Evolutionary conservation across 2,888 invertebrate genomes (phyloP), one percentile per base, ranked within the genome.

Genomic region (Conistra vaccinii): DNA sequence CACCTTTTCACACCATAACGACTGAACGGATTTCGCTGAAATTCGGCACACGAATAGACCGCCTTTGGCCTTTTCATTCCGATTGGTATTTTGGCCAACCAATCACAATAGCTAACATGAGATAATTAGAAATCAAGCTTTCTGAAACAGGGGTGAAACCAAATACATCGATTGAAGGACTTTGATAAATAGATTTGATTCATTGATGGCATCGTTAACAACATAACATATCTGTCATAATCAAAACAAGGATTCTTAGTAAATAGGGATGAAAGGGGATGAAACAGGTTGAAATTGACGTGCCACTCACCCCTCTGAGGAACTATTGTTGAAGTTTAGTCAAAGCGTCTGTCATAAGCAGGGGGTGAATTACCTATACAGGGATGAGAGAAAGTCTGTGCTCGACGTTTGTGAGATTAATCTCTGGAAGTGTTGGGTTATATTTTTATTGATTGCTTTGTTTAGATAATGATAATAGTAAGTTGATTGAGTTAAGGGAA

Each of bases 301-400:
- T 78, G 83, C 82, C 83, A 82, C 83, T 83, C 83, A 83, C 81
- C 86, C 88, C 88, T 74, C 85, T 73, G 68, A 82, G 74, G 69
- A 84, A 86, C 86, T 82, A 88, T 90, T 90, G 89, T 89, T 84
- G 71, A 75, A 85, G 81, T 87, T 84, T 66, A 85, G 76, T 84
- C 87, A 85, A 87, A 85, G 83, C 73, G 81, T 83, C 89, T 87
- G 89, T 77, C 79, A 77, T 65, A 67, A 81, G 75, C 89, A 85
- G 80, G 66, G 73, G 68, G 61, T 77, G 76, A 69, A 72, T 78
- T 74, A 74, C 69, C 71, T 74, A 72, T 66, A 48, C 61, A 60
- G 63, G 72, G 78, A 76, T 78, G 62, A 63, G 51, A 69, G 61
- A 35, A 73, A 57, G 48, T 74, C 83, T 78, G 83, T 9, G 29